Percentiles rank a stretch among this genome's conserved stretches.
These are phyloP conservation scores for Dynastes grantii DNA, from an alignment of 2,888 invertebrate species.

Conservation along the genomic window DNA sequence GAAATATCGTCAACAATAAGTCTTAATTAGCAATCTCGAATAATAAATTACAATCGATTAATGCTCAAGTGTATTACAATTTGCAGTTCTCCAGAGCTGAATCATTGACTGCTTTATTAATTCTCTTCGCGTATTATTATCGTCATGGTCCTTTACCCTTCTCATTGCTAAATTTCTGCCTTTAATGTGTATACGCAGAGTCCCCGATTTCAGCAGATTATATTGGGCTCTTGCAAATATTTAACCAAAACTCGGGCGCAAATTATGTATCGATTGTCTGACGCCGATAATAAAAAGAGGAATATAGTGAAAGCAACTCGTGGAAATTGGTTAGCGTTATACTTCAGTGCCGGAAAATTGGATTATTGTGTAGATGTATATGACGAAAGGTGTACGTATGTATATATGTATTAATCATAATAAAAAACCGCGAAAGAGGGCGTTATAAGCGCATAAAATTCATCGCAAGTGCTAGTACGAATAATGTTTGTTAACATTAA, in stretches of 20 bases:
- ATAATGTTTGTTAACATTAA: no score
- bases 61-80: no score
- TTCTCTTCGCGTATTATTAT: neutral
- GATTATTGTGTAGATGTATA: neutral
- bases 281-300: constrained; percentile 11
- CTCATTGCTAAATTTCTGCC: neutral
- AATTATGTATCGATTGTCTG: constrained; percentile 43
- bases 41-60: no score
- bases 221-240: constrained; percentile 31
- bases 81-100: no score
- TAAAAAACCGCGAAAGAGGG: no score
- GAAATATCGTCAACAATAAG: no score
- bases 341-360: neutral
- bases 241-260: constrained; percentile 25
- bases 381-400: no score
- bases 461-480: no score
- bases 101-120: neutral
- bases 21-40: no score
- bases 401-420: no score
- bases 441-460: no score
- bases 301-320: constrained; percentile 3
- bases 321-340: neutral
- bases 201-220: constrained; percentile 38
- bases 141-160: neutral
- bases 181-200: constrained; percentile 3